Evolutionary conservation across 1,140 invertebrate species (phyloP).

Genomic region (Saccostrea echinata): DNA sequence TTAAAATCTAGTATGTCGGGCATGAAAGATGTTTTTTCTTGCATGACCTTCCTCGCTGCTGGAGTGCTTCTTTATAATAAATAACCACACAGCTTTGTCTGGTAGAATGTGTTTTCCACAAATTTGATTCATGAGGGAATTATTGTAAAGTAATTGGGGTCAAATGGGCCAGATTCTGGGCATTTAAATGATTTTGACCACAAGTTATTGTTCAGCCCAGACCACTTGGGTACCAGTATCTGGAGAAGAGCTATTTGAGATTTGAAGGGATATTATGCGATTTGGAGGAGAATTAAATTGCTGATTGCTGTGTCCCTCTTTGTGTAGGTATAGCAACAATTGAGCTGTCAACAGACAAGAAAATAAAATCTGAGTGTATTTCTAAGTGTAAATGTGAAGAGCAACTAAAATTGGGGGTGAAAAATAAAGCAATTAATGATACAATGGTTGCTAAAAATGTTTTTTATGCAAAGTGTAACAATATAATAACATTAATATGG

Average conservation of each 20-base stretch:
- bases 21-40: constrained; percentile 32
- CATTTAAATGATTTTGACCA: constrained; percentile 37
- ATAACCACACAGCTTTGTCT: constrained; percentile 27
- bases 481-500: neutral
- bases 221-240: constrained; percentile 25
- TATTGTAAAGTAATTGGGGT: constrained; percentile 37
- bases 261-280: constrained; percentile 17
- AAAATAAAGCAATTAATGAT: neutral
- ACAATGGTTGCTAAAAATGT: neutral
- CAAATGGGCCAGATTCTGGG: constrained; percentile 35
- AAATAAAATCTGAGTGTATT: neutral
- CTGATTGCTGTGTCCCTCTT: neutral
- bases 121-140: constrained; percentile 37
- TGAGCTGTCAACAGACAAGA: neutral
- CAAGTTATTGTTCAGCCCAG: constrained; percentile 18
- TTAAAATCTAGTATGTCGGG: constrained; percentile 32
- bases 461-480: neutral
- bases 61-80: constrained; percentile 18
- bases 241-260: neutral
- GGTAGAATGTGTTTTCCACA: constrained; percentile 30
- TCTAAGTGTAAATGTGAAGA: neutral
- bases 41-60: constrained; percentile 30
- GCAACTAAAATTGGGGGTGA: neutral
- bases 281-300: constrained; percentile 29
- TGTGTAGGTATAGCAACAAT: neutral